Conservation (phyloP, 2,113 vertebrate genomes). For the Marmota monax region DNA sequence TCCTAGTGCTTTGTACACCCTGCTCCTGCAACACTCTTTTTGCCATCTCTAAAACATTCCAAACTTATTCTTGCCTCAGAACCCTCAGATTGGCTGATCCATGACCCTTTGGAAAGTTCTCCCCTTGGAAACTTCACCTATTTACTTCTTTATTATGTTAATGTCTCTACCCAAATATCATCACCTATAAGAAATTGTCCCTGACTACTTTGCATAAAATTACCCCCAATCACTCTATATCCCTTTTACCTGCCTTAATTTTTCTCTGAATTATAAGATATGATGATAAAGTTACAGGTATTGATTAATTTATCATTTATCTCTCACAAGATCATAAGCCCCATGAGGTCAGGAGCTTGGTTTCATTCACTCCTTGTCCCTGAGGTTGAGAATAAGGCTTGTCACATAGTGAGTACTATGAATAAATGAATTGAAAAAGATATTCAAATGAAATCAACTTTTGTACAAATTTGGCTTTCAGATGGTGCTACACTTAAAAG, state of each 20-base stretch:
- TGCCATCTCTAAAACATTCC: not conserved
- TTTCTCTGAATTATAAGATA: not conserved
- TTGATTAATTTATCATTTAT: not conserved
- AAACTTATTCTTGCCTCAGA: slow-evolving; percentile 13
- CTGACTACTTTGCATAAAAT: not conserved
- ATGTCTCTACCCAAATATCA: not conserved
- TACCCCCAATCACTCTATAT: not conserved
- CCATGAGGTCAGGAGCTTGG: not conserved
- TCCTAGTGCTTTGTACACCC: not conserved
- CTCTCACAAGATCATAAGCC: not conserved
- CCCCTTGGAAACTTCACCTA: not conserved
- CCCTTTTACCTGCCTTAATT: not conserved
- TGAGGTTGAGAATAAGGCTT: not conserved
- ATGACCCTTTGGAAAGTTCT: not conserved
- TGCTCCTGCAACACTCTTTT: not conserved
- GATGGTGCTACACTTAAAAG: not conserved
- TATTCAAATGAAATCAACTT: slow-evolving; percentile 9
- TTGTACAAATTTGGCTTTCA: not conserved
- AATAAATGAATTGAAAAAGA: not conserved
- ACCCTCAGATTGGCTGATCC: not conserved
- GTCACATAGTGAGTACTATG: not conserved
- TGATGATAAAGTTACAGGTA: not conserved
- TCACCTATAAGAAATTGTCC: not conserved
- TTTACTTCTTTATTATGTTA: not conserved
- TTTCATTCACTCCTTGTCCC: not conserved